Conservation (phyloP, 2,797 vertebrate genomes). For the Pagetopsis macropterus region DNA sequence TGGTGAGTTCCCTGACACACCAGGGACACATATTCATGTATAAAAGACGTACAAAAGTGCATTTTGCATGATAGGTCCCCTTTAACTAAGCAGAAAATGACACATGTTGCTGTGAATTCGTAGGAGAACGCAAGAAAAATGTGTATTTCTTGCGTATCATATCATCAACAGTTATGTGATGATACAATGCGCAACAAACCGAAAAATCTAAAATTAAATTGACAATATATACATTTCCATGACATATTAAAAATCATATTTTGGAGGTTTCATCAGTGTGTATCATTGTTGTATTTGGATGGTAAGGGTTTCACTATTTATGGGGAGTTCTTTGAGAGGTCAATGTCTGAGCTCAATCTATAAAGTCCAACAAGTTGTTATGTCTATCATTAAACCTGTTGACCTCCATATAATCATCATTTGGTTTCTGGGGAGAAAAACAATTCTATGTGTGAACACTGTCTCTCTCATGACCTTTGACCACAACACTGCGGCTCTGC, state of each 20-base stretch:
- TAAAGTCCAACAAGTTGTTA: slow-evolving; percentile 1
- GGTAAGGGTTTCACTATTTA: neutral
- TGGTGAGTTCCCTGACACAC: no score
- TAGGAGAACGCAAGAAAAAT: no score
- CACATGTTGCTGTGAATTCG: no score
- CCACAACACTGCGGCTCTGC: slow-evolving; percentile 35
- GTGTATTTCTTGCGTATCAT: no score
- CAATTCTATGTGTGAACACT: neutral
- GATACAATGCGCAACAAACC: neutral
- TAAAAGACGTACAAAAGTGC: no score
- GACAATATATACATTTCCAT: neutral
- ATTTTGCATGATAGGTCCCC: no score
- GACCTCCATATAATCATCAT: slow-evolving; percentile 31
- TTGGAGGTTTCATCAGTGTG: neutral
- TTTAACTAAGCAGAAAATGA: no score
- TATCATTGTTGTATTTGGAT: neutral
- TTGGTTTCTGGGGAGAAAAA: slow-evolving; percentile 6
- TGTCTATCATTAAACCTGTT: slow-evolving; percentile 37
- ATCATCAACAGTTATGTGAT: no score
- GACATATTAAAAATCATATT: neutral
- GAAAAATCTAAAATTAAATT: neutral
- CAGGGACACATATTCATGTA: no score
- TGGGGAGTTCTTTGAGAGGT: neutral
- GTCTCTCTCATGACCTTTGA: slow-evolving; percentile 40
- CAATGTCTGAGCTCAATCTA: no score